phyloP scores from a whole-genome alignment of 2,888 invertebrate genomes.

The Tromatobia lineatoria region DNA sequence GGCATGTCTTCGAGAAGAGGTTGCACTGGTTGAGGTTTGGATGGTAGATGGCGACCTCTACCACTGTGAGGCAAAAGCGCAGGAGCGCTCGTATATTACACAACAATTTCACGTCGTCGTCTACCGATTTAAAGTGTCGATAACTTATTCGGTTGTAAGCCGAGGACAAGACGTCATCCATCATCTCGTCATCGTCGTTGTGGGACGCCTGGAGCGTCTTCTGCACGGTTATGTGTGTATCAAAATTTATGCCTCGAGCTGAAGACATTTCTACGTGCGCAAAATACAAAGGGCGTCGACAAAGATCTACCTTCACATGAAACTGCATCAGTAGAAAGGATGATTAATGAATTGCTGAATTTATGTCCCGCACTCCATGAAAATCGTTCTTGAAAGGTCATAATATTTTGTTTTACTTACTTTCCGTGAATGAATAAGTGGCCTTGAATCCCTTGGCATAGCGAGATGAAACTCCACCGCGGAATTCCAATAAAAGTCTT shows the following conservation, averaged over 20 bases:
- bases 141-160: slow-evolving; percentile 59
- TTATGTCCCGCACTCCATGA: slow-evolving; percentile 41
- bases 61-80: slow-evolving; percentile 4
- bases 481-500: slow-evolving; percentile 94
- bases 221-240: slow-evolving; percentile 19
- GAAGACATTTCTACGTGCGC: slow-evolving; percentile 36
- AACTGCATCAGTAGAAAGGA: slow-evolving; percentile 30
- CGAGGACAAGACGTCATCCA: slow-evolving; percentile 55
- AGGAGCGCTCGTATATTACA: slow-evolving; percentile 51
- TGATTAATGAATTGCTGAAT: slow-evolving; percentile 61
- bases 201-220: background rate
- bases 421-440: slow-evolving; percentile 95
- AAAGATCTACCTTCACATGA: slow-evolving; percentile 61
- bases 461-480: slow-evolving; percentile 92
- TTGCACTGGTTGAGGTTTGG: slow-evolving; percentile 38
- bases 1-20: slow-evolving; percentile 72
- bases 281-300: slow-evolving; percentile 60
- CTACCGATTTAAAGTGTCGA: slow-evolving; percentile 63
- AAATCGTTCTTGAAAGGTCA: background rate
- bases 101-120: slow-evolving; percentile 39
- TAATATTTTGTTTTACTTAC: slow-evolving; percentile 87
- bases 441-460: slow-evolving; percentile 95
- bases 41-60: slow-evolving; percentile 48
- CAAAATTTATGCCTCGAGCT: slow-evolving; percentile 56
- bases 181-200: slow-evolving; percentile 42